Evolutionary conservation across 2,113 vertebrate genomes (phyloP).

Genomic region (Passer domesticus): DNA sequence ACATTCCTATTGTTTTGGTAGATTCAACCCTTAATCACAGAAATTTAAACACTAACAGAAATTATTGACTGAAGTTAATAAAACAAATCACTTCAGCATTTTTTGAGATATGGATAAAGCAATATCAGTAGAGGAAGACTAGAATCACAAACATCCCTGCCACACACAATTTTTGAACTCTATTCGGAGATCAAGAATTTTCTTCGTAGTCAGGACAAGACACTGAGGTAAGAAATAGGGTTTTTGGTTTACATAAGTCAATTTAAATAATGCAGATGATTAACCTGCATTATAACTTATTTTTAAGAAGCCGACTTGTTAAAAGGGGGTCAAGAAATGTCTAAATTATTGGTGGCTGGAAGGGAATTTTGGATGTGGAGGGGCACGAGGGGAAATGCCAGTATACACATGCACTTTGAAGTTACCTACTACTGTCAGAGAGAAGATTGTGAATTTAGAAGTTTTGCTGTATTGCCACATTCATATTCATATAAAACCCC

Average conservation of each 20-base stretch:
- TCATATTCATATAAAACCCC: not conserved
- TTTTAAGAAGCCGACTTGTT: not conserved
- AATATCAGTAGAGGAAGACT: not conserved
- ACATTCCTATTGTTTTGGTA: not conserved
- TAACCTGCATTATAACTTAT: not conserved
- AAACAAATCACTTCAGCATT: not conserved
- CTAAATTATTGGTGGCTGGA: not conserved
- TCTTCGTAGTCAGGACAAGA: not conserved
- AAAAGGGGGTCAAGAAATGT: not conserved
- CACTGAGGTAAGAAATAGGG: not conserved
- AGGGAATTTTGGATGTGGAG: not conserved
- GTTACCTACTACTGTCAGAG: not conserved
- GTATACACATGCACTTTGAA: not conserved
- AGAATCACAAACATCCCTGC: not conserved
- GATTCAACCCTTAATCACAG: not conserved
- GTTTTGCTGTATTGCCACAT: not conserved
- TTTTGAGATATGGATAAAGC: not conserved
- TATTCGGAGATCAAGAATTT: not conserved
- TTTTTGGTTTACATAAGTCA: not conserved
- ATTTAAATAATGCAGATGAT: not conserved
- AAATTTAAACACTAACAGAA: not conserved
- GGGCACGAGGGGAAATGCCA: not conserved
- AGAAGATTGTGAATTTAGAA: not conserved
- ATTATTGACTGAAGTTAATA: not conserved
- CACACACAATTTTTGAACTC: not conserved